These are phyloP conservation scores for Eledona agricola DNA, from an alignment of 2,888 invertebrate genomes.

Conservation along the genomic window DNA sequence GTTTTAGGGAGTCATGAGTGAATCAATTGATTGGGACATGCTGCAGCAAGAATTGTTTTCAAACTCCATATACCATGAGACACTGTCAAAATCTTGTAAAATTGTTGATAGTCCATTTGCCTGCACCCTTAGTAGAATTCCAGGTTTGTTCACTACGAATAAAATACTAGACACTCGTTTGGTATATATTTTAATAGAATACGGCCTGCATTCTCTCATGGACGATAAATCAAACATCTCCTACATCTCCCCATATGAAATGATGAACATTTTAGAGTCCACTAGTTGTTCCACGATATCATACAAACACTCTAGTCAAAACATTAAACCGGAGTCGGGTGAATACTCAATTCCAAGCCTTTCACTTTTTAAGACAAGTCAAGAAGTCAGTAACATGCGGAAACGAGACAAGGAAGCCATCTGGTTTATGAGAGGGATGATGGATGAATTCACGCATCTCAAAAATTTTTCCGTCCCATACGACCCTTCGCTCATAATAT, in stretches of 20 bases:
- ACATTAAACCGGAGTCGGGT: conserved; percentile 21
- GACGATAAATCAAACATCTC: conserved; percentile 40
- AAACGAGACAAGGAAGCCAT: conserved; percentile 82
- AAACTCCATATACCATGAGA: conserved; percentile 81
- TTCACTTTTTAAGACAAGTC: conserved; percentile 40
- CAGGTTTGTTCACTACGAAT: conserved; percentile 46
- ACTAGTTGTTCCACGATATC: conserved; percentile 47
- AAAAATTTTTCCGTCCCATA: conserved; percentile 89
- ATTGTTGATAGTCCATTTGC: conserved; percentile 72
- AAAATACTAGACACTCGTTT: background rate
- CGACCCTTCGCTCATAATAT: conserved; percentile 90
- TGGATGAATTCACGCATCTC: conserved; percentile 98
- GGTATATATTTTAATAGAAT: conserved; percentile 37
- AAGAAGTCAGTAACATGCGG: conserved; percentile 65
- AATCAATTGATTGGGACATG: conserved; percentile 93
- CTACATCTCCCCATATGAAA: conserved; percentile 57
- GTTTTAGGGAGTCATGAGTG: conserved; percentile 91
- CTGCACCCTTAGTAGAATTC: conserved; percentile 51
- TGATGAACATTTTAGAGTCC: conserved; percentile 46
- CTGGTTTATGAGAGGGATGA: conserved; percentile 95
- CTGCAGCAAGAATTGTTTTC: conserved; percentile 87
- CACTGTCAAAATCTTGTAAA: conserved; percentile 87
- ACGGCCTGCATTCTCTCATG: conserved; percentile 36
- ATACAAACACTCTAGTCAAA: conserved; percentile 45
- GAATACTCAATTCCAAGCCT: conserved; percentile 40